phyloP scores from a whole-genome alignment of 2,113 vertebrate genomes.

The Pterocles burchelli region DNA sequence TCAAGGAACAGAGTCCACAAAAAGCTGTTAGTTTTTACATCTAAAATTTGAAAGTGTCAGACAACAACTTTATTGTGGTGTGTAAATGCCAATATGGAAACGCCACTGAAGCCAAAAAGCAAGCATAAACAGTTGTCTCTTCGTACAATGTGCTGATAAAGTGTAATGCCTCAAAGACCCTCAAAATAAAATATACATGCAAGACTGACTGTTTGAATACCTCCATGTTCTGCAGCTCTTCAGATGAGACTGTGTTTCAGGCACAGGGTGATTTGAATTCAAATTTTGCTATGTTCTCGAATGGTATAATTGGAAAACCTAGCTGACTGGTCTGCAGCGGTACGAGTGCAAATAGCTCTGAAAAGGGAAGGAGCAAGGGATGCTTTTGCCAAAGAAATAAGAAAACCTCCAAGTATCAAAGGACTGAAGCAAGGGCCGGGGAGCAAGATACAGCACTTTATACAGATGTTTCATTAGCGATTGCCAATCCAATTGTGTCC shows the following conservation, averaged over 20 bases:
- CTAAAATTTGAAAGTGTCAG: background rate
- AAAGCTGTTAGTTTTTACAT: background rate
- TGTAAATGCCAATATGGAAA: background rate
- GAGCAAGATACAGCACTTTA: background rate
- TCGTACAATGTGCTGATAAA: background rate
- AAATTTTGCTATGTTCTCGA: background rate
- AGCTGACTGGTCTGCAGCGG: background rate
- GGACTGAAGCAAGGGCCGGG: background rate
- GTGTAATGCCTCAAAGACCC: background rate
- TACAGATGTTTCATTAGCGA: conserved; percentile 19
- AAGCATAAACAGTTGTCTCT: background rate
- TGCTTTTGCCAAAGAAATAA: background rate
- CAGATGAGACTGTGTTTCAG: background rate
- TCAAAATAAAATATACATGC: fast-evolving
- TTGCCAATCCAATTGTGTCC: conserved; percentile 10
- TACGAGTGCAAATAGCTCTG: background rate
- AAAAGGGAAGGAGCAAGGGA: background rate
- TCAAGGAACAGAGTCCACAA: background rate
- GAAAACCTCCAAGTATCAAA: conserved; percentile 3
- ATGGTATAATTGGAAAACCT: background rate
- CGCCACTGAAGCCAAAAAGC: background rate
- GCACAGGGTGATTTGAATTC: background rate
- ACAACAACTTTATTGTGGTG: background rate
- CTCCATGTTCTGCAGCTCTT: background rate
- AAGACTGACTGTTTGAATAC: background rate